Percentiles rank a stretch among this genome's conserved stretches.
Evolutionary conservation across 2,797 vertebrate genomes (phyloP).

Genomic region (Anniella stebbinsi): DNA sequence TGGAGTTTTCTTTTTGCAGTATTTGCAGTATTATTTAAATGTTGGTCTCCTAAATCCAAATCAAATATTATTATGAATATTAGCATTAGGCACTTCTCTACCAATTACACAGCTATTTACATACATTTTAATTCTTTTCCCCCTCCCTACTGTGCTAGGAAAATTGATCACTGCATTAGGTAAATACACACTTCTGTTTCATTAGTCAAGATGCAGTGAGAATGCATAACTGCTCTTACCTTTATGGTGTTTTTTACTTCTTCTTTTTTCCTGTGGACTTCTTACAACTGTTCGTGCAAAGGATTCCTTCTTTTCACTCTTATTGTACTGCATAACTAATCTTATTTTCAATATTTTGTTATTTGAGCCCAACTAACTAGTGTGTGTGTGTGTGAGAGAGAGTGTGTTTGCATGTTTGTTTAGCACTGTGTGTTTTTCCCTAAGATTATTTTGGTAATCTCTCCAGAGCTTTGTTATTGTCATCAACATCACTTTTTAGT

Average conservation of each 20-base stretch:
- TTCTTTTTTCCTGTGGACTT: too few species aligned
- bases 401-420: neutral
- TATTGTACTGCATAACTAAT: neutral
- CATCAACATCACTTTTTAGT: neutral
- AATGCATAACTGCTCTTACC: slow-evolving; percentile 6
- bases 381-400: neutral
- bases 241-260: neutral
- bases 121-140: slow-evolving; percentile 22
- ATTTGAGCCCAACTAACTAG: neutral
- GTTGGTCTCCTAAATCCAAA: slow-evolving; percentile 36
- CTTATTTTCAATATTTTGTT: slow-evolving; percentile 9
- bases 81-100: slow-evolving; percentile 21
- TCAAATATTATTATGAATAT: slow-evolving; percentile 37
- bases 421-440: neutral
- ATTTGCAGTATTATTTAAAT: slow-evolving; percentile 28
- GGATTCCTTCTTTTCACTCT: neutral
- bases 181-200: slow-evolving; percentile 22
- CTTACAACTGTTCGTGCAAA: neutral
- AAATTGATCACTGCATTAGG: slow-evolving; percentile 20
- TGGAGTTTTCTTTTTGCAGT: neutral
- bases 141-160: neutral
- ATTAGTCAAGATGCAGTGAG: slow-evolving; percentile 9
- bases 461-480: neutral
- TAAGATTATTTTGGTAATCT: neutral
- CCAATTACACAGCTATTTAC: slow-evolving; percentile 26